Conservation (phyloP, 2,113 vertebrate genomes). For the Parus major region DNA sequence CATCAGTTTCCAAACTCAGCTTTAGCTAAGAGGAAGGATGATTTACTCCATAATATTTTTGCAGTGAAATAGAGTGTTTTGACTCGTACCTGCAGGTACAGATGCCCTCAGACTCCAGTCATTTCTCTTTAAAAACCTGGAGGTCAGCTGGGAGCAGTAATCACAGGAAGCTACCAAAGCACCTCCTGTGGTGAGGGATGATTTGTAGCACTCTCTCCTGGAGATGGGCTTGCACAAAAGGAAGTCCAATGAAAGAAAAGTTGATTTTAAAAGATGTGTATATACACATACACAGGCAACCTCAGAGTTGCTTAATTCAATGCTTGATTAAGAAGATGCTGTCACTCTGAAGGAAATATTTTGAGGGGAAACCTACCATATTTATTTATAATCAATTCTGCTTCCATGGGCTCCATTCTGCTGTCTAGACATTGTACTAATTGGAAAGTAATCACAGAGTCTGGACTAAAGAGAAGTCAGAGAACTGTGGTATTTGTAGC, state of each 20-base stretch:
- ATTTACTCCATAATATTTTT: not conserved
- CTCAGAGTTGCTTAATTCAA: not conserved
- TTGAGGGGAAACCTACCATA: fast-evolving
- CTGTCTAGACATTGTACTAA: not conserved
- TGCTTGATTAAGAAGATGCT: not conserved
- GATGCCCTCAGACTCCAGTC: not conserved
- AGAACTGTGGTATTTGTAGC: not conserved
- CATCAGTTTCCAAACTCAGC: not conserved
- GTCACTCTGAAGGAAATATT: not conserved
- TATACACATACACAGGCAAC: not conserved
- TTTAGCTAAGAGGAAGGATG: not conserved
- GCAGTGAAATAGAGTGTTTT: not conserved
- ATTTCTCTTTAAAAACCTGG: not conserved
- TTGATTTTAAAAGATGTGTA: not conserved
- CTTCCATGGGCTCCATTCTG: not conserved
- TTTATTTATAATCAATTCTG: not conserved
- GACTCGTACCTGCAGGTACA: not conserved
- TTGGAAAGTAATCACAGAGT: not conserved
- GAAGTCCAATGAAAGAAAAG: not conserved
- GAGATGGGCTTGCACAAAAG: not conserved
- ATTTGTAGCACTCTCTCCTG: not conserved
- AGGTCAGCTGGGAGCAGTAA: not conserved
- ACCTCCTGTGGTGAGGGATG: not conserved
- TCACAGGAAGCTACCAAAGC: not conserved
- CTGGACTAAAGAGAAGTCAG: not conserved